Evolutionary conservation across 1,140 invertebrate genomes (phyloP).

Genomic region (Notospermus geniculatus): DNA sequence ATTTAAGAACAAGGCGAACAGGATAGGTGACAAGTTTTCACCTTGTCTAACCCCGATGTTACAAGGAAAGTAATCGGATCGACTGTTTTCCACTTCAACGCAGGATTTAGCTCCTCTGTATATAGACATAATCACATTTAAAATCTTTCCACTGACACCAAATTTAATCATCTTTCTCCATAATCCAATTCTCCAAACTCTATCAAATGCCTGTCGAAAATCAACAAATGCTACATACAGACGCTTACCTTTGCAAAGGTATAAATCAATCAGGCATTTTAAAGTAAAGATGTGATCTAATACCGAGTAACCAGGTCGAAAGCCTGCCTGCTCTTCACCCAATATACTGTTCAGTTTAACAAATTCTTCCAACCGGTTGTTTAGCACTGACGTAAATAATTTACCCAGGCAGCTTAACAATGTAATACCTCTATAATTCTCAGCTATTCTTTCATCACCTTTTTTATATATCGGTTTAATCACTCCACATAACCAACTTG

Average conservation of each 20-base stretch:
- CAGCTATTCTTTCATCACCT: conserved; percentile 15
- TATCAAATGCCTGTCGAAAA: too few relatives aligned
- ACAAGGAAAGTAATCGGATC: background rate
- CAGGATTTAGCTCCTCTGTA: background rate
- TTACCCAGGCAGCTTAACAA: conserved; percentile 18
- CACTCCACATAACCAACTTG: conserved; percentile 18
- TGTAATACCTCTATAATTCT: conserved; percentile 27
- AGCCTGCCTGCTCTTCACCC: conserved; percentile 20
- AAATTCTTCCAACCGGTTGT: conserved; percentile 17
- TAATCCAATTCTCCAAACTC: background rate
- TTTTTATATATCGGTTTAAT: conserved; percentile 22
- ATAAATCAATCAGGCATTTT: conserved; percentile 16
- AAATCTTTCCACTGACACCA: background rate
- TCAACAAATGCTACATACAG: conserved; percentile 4
- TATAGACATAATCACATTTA: background rate
- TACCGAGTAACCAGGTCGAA: conserved; percentile 16
- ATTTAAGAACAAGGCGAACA: too few relatives aligned
- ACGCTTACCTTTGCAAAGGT: conserved; percentile 6
- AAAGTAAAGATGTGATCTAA: conserved; percentile 24
- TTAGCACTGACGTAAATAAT: conserved; percentile 22
- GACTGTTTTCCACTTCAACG: background rate
- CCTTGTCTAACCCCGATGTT: background rate
- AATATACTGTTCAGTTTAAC: conserved; percentile 10
- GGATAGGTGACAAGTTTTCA: too few relatives aligned
- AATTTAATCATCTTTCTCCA: background rate